Conservation (phyloP, 2,888 invertebrate genomes). For the Helleia helle region DNA sequence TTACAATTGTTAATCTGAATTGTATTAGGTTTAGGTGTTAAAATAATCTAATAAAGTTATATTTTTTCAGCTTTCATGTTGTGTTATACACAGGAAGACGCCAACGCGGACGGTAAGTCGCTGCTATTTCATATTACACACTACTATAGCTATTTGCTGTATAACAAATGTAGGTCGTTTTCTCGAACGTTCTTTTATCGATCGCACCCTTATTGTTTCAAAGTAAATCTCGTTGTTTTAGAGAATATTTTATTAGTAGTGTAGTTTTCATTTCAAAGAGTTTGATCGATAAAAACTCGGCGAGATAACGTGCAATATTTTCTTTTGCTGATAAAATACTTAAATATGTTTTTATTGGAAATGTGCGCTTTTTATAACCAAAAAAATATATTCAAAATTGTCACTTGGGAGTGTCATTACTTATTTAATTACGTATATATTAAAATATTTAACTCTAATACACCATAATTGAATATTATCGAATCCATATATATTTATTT, state of each 20-base stretch:
- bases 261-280: neutral
- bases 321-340: constrained; percentile 55
- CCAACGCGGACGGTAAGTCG: constrained; percentile 90
- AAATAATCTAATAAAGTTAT: no score
- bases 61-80: constrained; percentile 93
- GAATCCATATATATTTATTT: no score
- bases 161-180: constrained; percentile 46
- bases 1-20: no score
- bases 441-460: no score
- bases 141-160: constrained; percentile 53
- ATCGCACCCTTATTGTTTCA: neutral
- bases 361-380: constrained; percentile 58
- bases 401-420: no score
- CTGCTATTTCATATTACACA: constrained; percentile 23
- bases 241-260: neutral
- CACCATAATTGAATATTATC: no score
- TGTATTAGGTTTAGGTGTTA: no score
- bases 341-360: constrained; percentile 41
- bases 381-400: constrained; percentile 18
- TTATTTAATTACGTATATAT: no score
- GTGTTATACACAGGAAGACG: constrained; percentile 94
- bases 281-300: constrained; percentile 25
- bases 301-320: constrained; percentile 38
- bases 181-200: constrained; percentile 24
- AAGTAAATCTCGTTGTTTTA: neutral